Percentiles rank a stretch among this genome's conserved stretches.
Evolutionary conservation across 2,888 invertebrate genomes (phyloP).

Genomic region (Lomographa bimaculata): DNA sequence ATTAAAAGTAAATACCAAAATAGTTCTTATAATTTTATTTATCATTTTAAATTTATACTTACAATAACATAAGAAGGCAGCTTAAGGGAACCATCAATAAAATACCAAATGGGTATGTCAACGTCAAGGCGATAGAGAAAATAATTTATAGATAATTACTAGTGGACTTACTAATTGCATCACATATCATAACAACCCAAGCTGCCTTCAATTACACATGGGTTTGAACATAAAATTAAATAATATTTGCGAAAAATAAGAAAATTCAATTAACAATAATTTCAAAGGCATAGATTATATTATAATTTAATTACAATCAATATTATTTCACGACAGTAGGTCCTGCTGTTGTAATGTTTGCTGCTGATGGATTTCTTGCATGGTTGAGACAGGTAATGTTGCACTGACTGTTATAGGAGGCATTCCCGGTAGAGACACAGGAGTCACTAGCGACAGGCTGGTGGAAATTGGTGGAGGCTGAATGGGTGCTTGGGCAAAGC

Average conservation of each 20-base stretch:
- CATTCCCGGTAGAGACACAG: constrained; percentile 90
- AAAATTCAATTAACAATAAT: constrained; percentile 44
- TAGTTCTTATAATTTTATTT: constrained; percentile 40
- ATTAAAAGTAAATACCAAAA: constrained; percentile 6
- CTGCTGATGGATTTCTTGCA: constrained; percentile 81
- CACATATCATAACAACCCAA: constrained; percentile 14
- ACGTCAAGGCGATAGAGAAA: constrained; percentile 19
- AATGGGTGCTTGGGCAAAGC: constrained; percentile 58
- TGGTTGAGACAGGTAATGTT: constrained; percentile 85
- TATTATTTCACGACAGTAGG: constrained; percentile 66
- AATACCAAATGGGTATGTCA: constrained; percentile 22
- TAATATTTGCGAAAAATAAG: constrained; percentile 28
- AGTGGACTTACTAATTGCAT: constrained; percentile 7
- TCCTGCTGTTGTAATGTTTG: constrained; percentile 71
- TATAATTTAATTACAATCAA: constrained; percentile 20
- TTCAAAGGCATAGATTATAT: constrained; percentile 22
- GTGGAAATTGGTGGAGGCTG: constrained; percentile 61
- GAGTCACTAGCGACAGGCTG: constrained; percentile 84
- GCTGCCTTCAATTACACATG: constrained; percentile 25
- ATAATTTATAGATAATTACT: constrained; percentile 7
- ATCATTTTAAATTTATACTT: constrained; percentile 54
- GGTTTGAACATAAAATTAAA: constrained; percentile 28
- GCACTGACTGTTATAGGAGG: constrained; percentile 91
- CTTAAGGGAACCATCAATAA: constrained; percentile 36
- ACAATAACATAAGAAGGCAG: constrained; percentile 52